Percentiles rank a stretch among this genome's conserved stretches.
Evolutionary conservation across 1,140 invertebrate genomes (phyloP).

Genomic region (Rhyacophila brunnea): DNA sequence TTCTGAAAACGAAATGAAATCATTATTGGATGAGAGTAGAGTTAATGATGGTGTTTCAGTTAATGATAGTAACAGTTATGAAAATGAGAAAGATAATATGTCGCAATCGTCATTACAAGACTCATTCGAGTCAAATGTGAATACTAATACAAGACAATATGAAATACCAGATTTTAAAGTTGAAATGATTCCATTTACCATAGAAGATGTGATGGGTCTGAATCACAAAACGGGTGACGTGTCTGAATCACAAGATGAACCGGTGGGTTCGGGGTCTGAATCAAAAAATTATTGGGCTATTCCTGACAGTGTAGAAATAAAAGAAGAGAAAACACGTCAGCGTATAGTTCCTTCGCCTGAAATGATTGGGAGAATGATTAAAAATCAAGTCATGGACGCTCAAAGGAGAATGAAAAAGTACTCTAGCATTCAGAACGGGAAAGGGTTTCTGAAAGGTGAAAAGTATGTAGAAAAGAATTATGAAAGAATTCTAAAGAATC

Average conservation of each 20-base stretch:
- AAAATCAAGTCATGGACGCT: slow-evolving; percentile 1
- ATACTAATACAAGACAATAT: not conserved
- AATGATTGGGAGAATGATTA: not conserved
- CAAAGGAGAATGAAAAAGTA: slow-evolving; percentile 7
- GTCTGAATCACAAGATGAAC: no score
- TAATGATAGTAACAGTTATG: no score
- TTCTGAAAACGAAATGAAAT: no score
- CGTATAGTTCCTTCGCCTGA: no score
- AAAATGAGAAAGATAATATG: no score
- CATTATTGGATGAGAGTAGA: no score
- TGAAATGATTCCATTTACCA: slow-evolving; percentile 27
- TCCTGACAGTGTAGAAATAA: not conserved
- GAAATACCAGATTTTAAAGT: slow-evolving; percentile 4
- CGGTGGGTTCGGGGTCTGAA: slow-evolving; percentile 13
- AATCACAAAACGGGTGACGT: slow-evolving; percentile 17
- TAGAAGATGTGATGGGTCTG: slow-evolving; percentile 28
- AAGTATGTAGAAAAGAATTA: no score
- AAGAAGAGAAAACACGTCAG: not conserved
- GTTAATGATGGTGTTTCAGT: no score
- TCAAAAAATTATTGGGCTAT: not conserved
- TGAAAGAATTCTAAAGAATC: no score
- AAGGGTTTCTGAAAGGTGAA: no score
- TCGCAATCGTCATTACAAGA: not conserved
- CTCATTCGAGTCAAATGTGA: not conserved
- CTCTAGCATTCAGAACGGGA: no score